Base-by-base conservation (phyloP, 2,888 invertebrate genomes). In the Itoplectis maculator region DNA sequence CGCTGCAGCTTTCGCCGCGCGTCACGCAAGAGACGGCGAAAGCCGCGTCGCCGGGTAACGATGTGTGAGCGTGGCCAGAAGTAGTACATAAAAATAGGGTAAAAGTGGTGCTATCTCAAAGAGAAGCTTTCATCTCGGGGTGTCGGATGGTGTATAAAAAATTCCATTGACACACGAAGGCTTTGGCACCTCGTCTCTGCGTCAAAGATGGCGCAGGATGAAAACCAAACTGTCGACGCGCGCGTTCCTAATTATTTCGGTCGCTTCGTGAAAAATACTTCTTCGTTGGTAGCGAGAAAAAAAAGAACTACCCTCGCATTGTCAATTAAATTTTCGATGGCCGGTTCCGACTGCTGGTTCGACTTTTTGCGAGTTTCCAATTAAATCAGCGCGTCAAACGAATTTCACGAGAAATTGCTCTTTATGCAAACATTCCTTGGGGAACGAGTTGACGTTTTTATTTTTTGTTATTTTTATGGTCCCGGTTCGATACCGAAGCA, bases 101-200 rank as follows among this genome's bases (percentile, higher is more conserved):
- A 18, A 51, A n/a, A 51, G 51, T 51, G 18, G 51, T 51, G 18
- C 18, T 18, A 18, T 18, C 7, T 51, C 51, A 51, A 51, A 51
- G 51, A 8, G 51, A 51, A 51, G 51, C 51, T 51, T 51, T 51
- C 20, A 20, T 18, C 51, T 51, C 51, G 9, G 20, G 8, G 9
- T 51, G 51, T 51, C 20, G 18, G 51, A 51, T 51, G 8, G 49
- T 18, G 18, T 18, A 51, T 51, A 15, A 51, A 18, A 51, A 51
- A 51, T 51, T 51, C 51, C 51, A 51, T 51, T 51, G 51, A 51
- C 51, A 51, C 18, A 20, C n/a, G n/a, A n/a, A 9, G 18, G 51
- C 18, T 18, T 20, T 51, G 18, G 15, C 8, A 20, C 20, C 18
- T 20, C 9, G 51, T 9, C 9, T 20, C 0, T 9, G 20, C 18